Conservation (phyloP, 2,888 invertebrate genomes). For the Drosophila engyochracea region DNA sequence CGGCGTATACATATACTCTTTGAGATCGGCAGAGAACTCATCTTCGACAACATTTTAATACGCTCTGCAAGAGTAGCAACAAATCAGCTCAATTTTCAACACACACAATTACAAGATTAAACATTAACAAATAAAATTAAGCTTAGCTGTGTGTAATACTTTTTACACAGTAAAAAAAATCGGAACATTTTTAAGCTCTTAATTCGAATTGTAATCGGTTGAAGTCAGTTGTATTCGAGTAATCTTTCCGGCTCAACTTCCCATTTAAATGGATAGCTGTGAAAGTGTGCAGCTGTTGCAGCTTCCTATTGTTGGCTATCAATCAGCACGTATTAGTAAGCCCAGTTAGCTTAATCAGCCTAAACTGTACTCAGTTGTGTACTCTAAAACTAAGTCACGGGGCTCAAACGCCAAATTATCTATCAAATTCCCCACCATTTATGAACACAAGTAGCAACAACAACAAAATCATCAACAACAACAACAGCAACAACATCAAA, state of each 20-base stretch:
- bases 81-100: background rate
- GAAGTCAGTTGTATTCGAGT: background rate
- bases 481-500: background rate
- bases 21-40: background rate
- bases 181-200: fast-evolving
- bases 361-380: constrained; percentile 5
- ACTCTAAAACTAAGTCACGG: constrained; percentile 28
- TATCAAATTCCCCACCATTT: constrained; percentile 12
- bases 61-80: background rate
- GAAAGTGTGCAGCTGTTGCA: constrained; percentile 7
- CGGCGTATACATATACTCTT: background rate
- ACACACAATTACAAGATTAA: background rate
- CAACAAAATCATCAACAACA: background rate
- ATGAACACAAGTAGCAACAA: constrained; percentile 14
- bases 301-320: constrained; percentile 1
- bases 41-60: background rate
- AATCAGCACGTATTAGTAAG: constrained; percentile 23
- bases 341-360: constrained; percentile 21
- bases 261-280: background rate
- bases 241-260: constrained; percentile 8
- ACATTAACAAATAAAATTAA: background rate
- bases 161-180: background rate
- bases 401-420: constrained; percentile 13
- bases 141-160: background rate
- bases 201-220: background rate